Evolutionary conservation across 2,888 invertebrate species (phyloP), one percentile per base, ranked within the genome.

Genomic region (Trachelus troglodyta): DNA sequence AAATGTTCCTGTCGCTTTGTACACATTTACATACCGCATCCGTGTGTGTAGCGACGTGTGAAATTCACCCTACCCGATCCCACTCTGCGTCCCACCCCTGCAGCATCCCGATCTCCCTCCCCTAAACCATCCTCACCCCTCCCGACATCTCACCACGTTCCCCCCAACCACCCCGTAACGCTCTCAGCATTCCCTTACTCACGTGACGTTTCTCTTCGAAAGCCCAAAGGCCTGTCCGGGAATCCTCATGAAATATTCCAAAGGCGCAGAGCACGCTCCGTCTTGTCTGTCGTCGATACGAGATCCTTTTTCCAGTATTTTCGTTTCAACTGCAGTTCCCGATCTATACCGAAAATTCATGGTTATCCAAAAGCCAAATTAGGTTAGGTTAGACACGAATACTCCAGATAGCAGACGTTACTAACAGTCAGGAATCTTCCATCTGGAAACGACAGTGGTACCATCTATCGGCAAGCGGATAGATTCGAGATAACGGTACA

Each of bases 1-100:
- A 87, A 87, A 86, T 82, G 85, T 82, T 83, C 83, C 79, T 79
- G 82, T 69, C 82, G 87, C 85, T 88, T 87, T 87, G 85, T 87
- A 87, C 84, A 88, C 87, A 88, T 88, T 88, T 88, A 86, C 88
- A 87, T 87, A 86, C 85, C 81, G 84, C 79, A 81, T 86, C 85
- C 78, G 85, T 84, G 82, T 85, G 84, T 79, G 83, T 82, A 81
- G 69, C 83, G 82, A 83, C 84, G 84, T 82, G 85, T 85, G 83
- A 86, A 87, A 86, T 87, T 85, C 84, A 82, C 77, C 79, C 76
- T 31, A 69, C 76, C 71, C 37, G n/a, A 12, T 74, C n/a, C 30
- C 34, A 37, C 30, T 35, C 35, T 34, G 11, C 31, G 34, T 30
- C 34, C 71, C 71, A 34, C 71, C 31, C 33, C 15, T 71, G 3